Conservation (phyloP, 2,113 vertebrate species). For the Verasper variegatus region DNA sequence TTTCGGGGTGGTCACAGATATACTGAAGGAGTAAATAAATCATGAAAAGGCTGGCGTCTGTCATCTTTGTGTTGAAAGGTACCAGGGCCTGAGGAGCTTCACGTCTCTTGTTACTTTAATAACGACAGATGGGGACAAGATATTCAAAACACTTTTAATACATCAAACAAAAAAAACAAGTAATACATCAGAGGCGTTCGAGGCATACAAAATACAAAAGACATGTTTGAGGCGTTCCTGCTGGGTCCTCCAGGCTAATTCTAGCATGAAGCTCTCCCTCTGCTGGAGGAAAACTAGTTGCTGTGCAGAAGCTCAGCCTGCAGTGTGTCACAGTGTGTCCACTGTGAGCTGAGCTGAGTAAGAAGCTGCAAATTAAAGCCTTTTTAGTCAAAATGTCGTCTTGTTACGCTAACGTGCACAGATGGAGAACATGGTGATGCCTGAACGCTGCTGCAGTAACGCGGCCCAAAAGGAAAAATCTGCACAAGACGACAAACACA, state of each 20-base stretch:
- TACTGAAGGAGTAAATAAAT: constrained; percentile 75
- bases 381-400: constrained; percentile 38
- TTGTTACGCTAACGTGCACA: constrained; percentile 67
- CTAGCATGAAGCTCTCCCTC: constrained; percentile 62
- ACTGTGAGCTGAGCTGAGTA: constrained; percentile 4
- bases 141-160: constrained; percentile 77
- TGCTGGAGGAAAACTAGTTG: constrained; percentile 55
- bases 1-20: constrained; percentile 63
- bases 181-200: constrained; percentile 62
- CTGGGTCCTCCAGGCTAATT: constrained; percentile 27
- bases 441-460: constrained; percentile 43
- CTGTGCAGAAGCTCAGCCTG: constrained; percentile 32
- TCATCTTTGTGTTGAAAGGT: constrained; percentile 11
- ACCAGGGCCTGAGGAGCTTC: neutral
- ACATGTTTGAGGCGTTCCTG: constrained; percentile 17
- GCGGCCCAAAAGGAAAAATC: constrained; percentile 40
- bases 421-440: constrained; percentile 42
- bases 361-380: constrained; percentile 52
- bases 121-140: neutral
- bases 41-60: constrained; percentile 39
- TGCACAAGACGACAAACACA: constrained; percentile 56
- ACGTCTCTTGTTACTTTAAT: neutral
- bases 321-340: constrained; percentile 21
- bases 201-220: constrained; percentile 54
- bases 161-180: constrained; percentile 69